These are phyloP conservation scores for Melanostigma gelatinosum DNA, from an alignment of 2,113 vertebrate species.

Conservation along the genomic window DNA sequence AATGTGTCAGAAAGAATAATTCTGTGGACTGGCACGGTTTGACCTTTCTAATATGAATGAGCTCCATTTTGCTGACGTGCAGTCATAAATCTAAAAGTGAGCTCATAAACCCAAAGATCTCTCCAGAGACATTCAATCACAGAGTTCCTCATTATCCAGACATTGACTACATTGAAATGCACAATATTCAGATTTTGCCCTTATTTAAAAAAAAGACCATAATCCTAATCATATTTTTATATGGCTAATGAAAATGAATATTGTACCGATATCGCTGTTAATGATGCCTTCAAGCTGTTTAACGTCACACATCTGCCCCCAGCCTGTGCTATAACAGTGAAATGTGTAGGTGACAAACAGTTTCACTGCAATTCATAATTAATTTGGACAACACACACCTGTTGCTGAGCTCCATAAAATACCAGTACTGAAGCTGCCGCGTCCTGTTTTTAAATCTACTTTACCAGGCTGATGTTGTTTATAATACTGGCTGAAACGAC, in stretches of 20 bases:
- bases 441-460: constrained; percentile 27
- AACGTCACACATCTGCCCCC: constrained; percentile 19
- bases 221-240: not conserved
- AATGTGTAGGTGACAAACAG: constrained; percentile 18
- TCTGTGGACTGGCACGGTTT: not conserved
- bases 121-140: not conserved
- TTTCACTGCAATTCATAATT: constrained; percentile 36
- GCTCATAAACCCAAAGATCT: not conserved
- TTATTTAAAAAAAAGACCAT: not conserved
- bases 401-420: constrained; percentile 40
- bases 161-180: too few relatives aligned
- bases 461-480: constrained; percentile 33
- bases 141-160: not conserved
- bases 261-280: not conserved
- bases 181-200: not conserved
- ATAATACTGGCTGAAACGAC: constrained; percentile 3
- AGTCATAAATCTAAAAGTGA: not conserved
- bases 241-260: not conserved
- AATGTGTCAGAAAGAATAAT: not conserved
- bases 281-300: constrained; percentile 38
- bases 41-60: not conserved
- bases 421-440: constrained; percentile 21
- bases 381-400: constrained; percentile 44
- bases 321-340: constrained; percentile 9
- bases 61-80: not conserved